A percentile compares a stretch with the other conserved stretches of the same genome.
phyloP scores from a whole-genome alignment of 1,140 invertebrate species.

The Ceratosolen solmsi region DNA sequence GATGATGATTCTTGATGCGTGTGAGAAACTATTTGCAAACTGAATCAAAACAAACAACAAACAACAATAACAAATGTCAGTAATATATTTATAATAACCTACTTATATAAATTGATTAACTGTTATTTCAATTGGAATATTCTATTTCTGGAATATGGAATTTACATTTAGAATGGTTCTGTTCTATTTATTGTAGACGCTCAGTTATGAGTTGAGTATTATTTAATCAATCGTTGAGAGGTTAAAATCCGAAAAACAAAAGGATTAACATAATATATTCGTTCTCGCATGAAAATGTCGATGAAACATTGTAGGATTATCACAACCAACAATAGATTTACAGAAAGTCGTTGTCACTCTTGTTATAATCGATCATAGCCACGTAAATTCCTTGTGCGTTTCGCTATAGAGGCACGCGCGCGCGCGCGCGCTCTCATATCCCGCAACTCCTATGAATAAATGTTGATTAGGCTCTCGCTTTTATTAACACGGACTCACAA shows the following conservation, averaged over 20 bases:
- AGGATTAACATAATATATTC: constrained; percentile 4
- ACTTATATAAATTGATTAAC: constrained; percentile 24
- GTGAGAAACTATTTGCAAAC: background rate
- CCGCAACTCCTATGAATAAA: background rate
- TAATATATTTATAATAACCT: background rate
- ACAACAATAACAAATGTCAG: too few relatives aligned
- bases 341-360: constrained; percentile 23
- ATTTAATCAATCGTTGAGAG: background rate
- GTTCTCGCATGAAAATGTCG: background rate
- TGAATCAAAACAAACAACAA: too few relatives aligned
- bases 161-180: background rate
- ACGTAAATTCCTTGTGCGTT: too few relatives aligned
- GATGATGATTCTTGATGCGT: background rate
- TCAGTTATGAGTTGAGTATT: too few relatives aligned
- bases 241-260: constrained; percentile 5
- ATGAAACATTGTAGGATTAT: background rate
- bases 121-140: constrained; percentile 6
- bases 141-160: too few relatives aligned
- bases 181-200: background rate
- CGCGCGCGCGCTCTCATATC: too few relatives aligned
- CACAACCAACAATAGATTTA: constrained; percentile 15
- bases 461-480: background rate
- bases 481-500: too few relatives aligned
- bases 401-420: too few relatives aligned
- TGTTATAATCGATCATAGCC: background rate